Base-by-base conservation (phyloP, 2,797 vertebrate genomes). In the Buceros bicornis region DNA sequence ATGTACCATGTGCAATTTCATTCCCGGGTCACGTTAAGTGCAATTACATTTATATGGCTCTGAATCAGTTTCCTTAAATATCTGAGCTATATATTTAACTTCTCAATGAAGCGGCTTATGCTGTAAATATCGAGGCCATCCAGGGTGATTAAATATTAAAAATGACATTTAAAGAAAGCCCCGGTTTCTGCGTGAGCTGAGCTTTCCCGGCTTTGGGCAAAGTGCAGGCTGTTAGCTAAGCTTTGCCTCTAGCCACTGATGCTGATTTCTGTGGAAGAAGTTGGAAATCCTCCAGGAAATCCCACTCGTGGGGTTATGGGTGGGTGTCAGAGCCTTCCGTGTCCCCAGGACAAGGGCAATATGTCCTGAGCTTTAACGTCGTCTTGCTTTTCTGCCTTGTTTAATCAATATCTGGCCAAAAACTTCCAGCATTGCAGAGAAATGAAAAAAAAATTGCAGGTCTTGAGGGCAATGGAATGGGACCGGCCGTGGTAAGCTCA, bases 41-140 rank as follows among this genome's bases (percentile, higher is more conserved):
- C 88, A 93, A 85, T 90, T 92, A 58, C 83, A 53, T 95, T 96
- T 90, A 47, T 90, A 86, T 71, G 82, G 51, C 86, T 93, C 87
- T 89, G 92, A 90, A 95, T 82, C 74, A 57, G 83, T 78, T 97
- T 89, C 95, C 60, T 89, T 82, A 95, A 95, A 93, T 95, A 81
- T 90, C 88, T 69, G 58, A 57, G 78, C 87, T 87, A 48, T 92
- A 69, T 84, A 84, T 95, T 96, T 91, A 96, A 88, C 80, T 92
- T 92, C 78, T 51, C 54, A 66, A 77, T 82, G 90, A 87, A 96
- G 83, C 57, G 82, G 65, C 78, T 91, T 86, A 56, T 81, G 73
- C 73, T 90, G 81, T 94, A 95, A 96, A 96, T 95, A 93, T 77
- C 82, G 82, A 87, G 81, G 73, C 65, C 79, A 65, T 72, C 42